phyloP scores from a whole-genome alignment of 2,888 invertebrate species.

The Ctenicera cuprea region DNA sequence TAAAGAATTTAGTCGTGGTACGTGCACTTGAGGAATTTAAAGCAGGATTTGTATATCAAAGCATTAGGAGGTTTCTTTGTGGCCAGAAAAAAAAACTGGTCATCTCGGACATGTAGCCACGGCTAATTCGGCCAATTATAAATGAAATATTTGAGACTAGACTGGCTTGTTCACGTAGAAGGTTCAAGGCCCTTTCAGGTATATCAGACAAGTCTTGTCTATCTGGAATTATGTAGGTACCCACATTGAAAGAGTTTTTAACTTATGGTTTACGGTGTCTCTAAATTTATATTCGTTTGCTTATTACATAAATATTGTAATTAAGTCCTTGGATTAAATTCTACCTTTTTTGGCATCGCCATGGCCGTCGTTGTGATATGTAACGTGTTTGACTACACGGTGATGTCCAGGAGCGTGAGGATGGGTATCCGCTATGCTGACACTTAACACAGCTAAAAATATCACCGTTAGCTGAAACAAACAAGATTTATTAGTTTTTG shows the following conservation, averaged over 20 bases:
- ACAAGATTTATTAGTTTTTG: neutral
- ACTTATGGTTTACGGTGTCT: neutral
- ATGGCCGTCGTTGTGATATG: constrained; percentile 14
- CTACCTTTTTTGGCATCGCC: constrained; percentile 33
- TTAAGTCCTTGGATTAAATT: neutral
- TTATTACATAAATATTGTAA: neutral
- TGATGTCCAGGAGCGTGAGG: constrained; percentile 11
- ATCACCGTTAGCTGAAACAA: constrained; percentile 30
- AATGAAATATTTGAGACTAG: constrained; percentile 12
- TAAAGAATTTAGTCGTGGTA: neutral
- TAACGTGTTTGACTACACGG: constrained; percentile 27
- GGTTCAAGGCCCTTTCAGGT: constrained; percentile 28
- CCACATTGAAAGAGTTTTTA: too few species aligned
- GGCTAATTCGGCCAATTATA: constrained; percentile 28
- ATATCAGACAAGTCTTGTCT: neutral
- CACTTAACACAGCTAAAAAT: constrained; percentile 25
- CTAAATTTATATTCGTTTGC: neutral
- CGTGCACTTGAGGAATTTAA: constrained; percentile 6
- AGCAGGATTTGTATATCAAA: constrained; percentile 17
- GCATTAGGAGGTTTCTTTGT: neutral
- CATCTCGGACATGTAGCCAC: constrained; percentile 9
- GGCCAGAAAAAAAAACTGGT: constrained; percentile 21
- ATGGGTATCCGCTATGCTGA: constrained; percentile 28
- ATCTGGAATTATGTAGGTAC: neutral
- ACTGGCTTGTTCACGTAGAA: constrained; percentile 5